A percentile compares a stretch with the other conserved stretches of the same genome.
Evolutionary conservation across 2,797 vertebrate genomes (phyloP).

Genomic region (Enteromius paludinosus): DNA sequence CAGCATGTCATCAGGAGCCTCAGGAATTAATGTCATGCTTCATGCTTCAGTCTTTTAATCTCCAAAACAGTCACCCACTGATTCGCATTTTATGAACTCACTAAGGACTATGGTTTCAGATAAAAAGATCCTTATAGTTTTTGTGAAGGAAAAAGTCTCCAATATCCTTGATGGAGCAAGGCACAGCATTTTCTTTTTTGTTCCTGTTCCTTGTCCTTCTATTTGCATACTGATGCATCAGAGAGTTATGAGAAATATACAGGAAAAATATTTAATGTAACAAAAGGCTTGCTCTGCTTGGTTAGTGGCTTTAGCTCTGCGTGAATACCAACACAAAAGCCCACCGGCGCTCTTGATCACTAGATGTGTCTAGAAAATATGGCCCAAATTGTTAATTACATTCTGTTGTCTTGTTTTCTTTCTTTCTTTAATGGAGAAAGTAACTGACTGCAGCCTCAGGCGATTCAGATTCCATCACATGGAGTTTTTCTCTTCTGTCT

Average conservation of each 20-base stretch:
- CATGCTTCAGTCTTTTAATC: too few species aligned
- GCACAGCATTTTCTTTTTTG: not conserved
- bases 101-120: too few species aligned
- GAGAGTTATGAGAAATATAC: conserved; percentile 9
- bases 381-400: conserved; percentile 66
- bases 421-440: conserved; percentile 50
- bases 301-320: conserved; percentile 35
- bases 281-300: not conserved
- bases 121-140: too few species aligned
- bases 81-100: too few species aligned
- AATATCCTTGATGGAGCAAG: not conserved
- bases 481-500: conserved; percentile 41
- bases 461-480: not conserved
- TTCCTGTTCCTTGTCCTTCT: not conserved
- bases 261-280: conserved; percentile 23
- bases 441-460: conserved; percentile 19
- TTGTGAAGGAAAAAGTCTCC: not conserved
- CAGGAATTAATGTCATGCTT: too few species aligned
- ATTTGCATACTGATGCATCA: conserved; percentile 22
- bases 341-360: conserved; percentile 66
- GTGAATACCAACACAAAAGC: conserved; percentile 61
- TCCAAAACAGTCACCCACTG: too few species aligned
- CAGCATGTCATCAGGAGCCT: too few species aligned
- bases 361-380: conserved; percentile 62
- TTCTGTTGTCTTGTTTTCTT: conserved; percentile 55